Evolutionary conservation across 2,113 vertebrate genomes (phyloP), one percentile per base, ranked within the genome.

Genomic region (Lipophrys pholis): DNA sequence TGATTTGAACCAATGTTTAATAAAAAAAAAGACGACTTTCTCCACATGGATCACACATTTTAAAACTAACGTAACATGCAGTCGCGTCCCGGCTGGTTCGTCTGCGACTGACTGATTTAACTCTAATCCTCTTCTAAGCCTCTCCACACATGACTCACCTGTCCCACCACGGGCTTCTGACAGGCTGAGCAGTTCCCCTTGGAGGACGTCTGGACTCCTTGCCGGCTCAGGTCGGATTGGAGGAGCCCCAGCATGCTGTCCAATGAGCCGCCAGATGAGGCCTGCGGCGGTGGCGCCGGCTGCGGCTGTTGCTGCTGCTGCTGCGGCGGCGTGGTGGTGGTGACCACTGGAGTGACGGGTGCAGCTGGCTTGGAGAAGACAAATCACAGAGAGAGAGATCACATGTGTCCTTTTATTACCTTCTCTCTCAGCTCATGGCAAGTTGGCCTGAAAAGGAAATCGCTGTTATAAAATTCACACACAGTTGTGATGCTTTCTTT

Each of bases 211-310:
- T 95, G 93, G 46, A 97, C 95, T 0, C 96, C 96, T 55, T 96
- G 96, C 80, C 95, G 93, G 82, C 89, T 96, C 70, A 97, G 92
- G 77, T 97, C 96, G 0, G 95, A 96, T 68, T 97, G 96, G 41
- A 97, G 95, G 85, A 96, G 93, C 9, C 96, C 96, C 79, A 97
- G 87, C 96, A 97, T 97, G 68, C 94, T 96, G 90, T 97, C 96
- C 78, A 97, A 75, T 11, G 95, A 96, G 74, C 95, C 93, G 0
- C 93, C 90, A 5, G 81, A 17, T 8, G 80, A 9, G 54, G 88
- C 39, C 69, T 79, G 92, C 1, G 92, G 75, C 5, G 89, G 84
- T 1, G 86, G 12, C 7, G 76, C 11, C 17, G 89, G 73, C 15
- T 92, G 93, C 64, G 74, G 89, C 7, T 3, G 41, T 5, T 42